Percentiles rank a stretch among this genome's conserved stretches.
These are phyloP conservation scores for Corbicula japonica DNA, from an alignment of 2,888 invertebrate genomes.

Conservation along the genomic window DNA sequence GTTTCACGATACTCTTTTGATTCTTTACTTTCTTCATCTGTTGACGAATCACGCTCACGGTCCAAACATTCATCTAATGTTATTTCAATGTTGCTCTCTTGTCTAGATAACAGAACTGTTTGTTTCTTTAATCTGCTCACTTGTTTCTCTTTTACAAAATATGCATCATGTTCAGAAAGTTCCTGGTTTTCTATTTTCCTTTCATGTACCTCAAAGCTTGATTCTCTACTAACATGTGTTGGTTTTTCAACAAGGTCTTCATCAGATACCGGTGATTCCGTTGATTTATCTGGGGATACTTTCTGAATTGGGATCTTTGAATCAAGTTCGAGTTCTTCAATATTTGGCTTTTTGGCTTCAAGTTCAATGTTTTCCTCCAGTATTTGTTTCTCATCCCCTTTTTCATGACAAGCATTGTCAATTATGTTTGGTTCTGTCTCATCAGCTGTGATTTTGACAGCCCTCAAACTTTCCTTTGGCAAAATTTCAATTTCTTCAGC, in stretches of 20 bases:
- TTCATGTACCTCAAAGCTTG: slow-evolving; percentile 37
- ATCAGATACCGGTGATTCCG: slow-evolving; percentile 64
- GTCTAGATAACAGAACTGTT: slow-evolving; percentile 59
- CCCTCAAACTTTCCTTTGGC: neutral
- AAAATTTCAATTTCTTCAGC: slow-evolving; percentile 18
- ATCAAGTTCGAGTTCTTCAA: neutral
- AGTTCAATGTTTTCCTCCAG: too few relatives aligned
- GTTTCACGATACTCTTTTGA: slow-evolving; percentile 16
- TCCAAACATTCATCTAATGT: slow-evolving; percentile 64
- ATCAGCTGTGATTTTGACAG: neutral
- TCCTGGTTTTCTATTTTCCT: slow-evolving; percentile 13
- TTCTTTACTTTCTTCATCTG: slow-evolving; percentile 39
- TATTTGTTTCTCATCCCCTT: too few relatives aligned
- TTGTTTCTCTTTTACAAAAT: slow-evolving; percentile 34
- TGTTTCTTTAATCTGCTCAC: slow-evolving; percentile 37
- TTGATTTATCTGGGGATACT: too few relatives aligned
- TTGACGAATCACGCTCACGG: slow-evolving; percentile 39
- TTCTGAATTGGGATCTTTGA: neutral
- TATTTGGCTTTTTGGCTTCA: too few relatives aligned
- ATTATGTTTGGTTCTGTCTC: too few relatives aligned
- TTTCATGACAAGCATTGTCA: too few relatives aligned
- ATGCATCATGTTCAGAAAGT: slow-evolving; percentile 37
- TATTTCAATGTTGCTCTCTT: slow-evolving; percentile 67
- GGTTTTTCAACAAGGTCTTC: slow-evolving; percentile 74
- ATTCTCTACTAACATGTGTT: slow-evolving; percentile 55